These are phyloP conservation scores for Drosophila parthenogenetica DNA, from an alignment of 2,888 invertebrate genomes.

Conservation along the genomic window DNA sequence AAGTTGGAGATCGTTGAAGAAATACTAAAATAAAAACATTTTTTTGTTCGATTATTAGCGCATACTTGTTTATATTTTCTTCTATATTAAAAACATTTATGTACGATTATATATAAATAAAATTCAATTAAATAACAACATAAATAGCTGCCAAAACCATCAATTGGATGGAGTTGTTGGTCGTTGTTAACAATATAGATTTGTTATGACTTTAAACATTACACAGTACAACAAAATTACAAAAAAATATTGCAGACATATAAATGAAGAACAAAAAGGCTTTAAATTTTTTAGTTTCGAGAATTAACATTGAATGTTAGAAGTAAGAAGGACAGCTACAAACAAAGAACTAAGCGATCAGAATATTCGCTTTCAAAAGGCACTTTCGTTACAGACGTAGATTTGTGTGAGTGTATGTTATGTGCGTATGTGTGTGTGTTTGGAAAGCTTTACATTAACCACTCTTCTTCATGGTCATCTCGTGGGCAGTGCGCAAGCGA, in stretches of 20 bases:
- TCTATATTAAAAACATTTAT: slow-evolving; percentile 66
- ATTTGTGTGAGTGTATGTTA: slow-evolving; percentile 11
- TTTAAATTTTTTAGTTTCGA: slow-evolving; percentile 50
- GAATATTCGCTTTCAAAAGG: slow-evolving; percentile 48
- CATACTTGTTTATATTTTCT: slow-evolving; percentile 24
- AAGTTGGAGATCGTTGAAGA: not conserved
- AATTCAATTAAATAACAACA: slow-evolving; percentile 76
- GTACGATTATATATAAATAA: slow-evolving; percentile 62
- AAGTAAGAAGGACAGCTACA: slow-evolving; percentile 57
- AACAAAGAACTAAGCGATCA: slow-evolving; percentile 55
- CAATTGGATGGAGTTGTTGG: slow-evolving; percentile 32
- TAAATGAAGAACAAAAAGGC: slow-evolving; percentile 9
- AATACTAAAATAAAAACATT: not conserved
- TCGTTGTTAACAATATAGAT: slow-evolving; percentile 33
- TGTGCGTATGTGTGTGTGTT: slow-evolving; percentile 6
- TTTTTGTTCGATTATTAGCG: not conserved
- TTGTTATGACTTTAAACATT: slow-evolving; percentile 31
- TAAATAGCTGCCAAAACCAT: slow-evolving; percentile 61
- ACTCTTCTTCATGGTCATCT: slow-evolving; percentile 89
- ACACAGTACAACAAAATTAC: slow-evolving; percentile 62
- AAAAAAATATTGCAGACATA: slow-evolving; percentile 33
- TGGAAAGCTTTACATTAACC: slow-evolving; percentile 8
- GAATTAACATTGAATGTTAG: slow-evolving; percentile 64
- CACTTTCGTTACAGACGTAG: slow-evolving; percentile 59
- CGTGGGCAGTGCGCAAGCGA: slow-evolving; percentile 95